phyloP scores from a whole-genome alignment of 1,140 invertebrate genomes.

The Dinothrombium tinctorium region DNA sequence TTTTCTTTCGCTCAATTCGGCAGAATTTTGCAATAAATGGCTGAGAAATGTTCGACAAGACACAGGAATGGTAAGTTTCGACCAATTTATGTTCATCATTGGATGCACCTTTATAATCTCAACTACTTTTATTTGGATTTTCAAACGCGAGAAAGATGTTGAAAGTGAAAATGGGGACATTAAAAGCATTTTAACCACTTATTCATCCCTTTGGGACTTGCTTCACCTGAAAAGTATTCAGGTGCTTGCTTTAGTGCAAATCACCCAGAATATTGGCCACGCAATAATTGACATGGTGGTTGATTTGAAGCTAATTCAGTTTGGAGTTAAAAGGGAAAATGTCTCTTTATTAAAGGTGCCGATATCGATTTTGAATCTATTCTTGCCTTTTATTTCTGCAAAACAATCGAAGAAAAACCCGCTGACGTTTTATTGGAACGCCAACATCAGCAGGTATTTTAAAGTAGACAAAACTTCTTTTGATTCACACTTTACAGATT shows the following conservation, averaged over 20 bases:
- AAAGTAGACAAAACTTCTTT: too few relatives aligned
- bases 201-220: conserved; percentile 57
- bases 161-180: conserved; percentile 16
- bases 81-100: conserved; percentile 27
- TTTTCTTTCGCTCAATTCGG: conserved; percentile 88
- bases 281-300: conserved; percentile 85
- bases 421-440: too few relatives aligned
- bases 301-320: conserved; percentile 76
- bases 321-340: conserved; percentile 82
- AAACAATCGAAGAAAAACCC: too few relatives aligned
- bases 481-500: too few relatives aligned
- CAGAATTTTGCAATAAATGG: conserved; percentile 86
- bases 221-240: conserved; percentile 57
- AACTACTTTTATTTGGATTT: conserved; percentile 68
- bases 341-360: conserved; percentile 74
- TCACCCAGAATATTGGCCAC: conserved; percentile 86
- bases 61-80: conserved; percentile 57
- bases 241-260: conserved; percentile 43
- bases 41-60: conserved; percentile 42
- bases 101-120: conserved; percentile 74
- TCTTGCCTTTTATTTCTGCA: too few relatives aligned
- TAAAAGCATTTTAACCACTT: conserved; percentile 47
- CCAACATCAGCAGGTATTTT: too few relatives aligned
- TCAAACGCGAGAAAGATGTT: conserved; percentile 55
- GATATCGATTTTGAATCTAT: conserved; percentile 74